Base-by-base conservation (phyloP, 2,113 vertebrate species). In the Jacana jacana region DNA sequence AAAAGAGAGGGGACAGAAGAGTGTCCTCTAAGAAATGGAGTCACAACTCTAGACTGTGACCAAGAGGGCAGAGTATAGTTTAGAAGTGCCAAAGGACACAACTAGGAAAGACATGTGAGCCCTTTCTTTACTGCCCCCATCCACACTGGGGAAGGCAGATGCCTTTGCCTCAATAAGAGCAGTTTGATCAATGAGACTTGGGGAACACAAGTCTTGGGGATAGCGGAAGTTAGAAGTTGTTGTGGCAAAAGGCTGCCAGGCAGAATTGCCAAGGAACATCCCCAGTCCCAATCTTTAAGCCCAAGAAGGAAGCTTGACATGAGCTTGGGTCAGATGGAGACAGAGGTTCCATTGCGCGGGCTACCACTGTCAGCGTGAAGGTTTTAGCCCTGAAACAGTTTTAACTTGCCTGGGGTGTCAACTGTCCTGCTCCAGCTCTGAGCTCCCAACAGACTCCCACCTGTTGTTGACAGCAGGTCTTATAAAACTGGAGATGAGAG, bases 311-410 rank as follows among this genome's bases (percentile, higher is more conserved):
- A 76, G 28, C 18, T 77, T 49, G 51, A 72, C 42, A 52, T 0
- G 4, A 75, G n/a, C 28, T 77, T 70, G 46, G 46, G 42, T 94
- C 81, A 70, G 40, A 48, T 28, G 55, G 63, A 88, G 69, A 25
- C 22, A 30, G 68, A 75, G 14, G 7, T 33, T 64, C 68, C 2
- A 1, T 48, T 72, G 25, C 1, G 1, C 88, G 79, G 58, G 63
- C n/a, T 82, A 23, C 40, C 17, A 6, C 40, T 46, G 64, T 81
- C 54, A 14, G 51, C 8, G 25, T 82, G 70, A 61, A 66, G 49
- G 31, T 48, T 85, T 76, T 72, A 82, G 40, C 64, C 64, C 80
- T 77, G 85, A 35, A 94, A 94, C 5, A 46, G 89, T 94, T 95
- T 72, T 76, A 49, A 89, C 91, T 95, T 94, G 87, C 39, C 66